These are phyloP conservation scores for Trissonchulus sp. DNA, from an alignment of 2,888 invertebrate species.

Conservation along the genomic window DNA sequence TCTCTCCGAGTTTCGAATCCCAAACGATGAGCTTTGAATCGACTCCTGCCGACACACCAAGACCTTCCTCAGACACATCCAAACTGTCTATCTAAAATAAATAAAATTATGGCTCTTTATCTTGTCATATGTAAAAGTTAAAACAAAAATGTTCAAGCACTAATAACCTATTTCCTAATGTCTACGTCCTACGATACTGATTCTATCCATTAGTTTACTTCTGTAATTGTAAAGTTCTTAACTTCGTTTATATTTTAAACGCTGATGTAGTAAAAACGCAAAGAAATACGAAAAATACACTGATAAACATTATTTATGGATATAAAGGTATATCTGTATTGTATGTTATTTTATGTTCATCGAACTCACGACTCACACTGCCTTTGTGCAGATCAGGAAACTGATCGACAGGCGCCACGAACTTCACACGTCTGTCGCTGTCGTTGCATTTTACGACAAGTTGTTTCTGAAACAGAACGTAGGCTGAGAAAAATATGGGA, in stretches of 20 bases:
- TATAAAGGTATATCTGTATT: too few relatives aligned
- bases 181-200: too few relatives aligned
- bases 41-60: constrained; percentile 63
- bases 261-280: neutral
- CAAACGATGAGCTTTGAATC: constrained; percentile 62
- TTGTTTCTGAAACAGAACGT: neutral
- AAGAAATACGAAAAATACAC: neutral
- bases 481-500: too few relatives aligned
- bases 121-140: too few relatives aligned
- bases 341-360: too few relatives aligned
- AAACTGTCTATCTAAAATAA: constrained; percentile 58
- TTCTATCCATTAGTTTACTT: too few relatives aligned
- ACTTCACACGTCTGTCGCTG: neutral
- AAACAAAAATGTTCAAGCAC: too few relatives aligned
- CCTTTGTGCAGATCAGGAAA: neutral
- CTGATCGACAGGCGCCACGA: neutral
- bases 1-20: constrained; percentile 62
- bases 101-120: neutral
- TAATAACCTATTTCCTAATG: too few relatives aligned
- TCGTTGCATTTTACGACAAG: neutral
- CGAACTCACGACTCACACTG: too few relatives aligned
- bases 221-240: neutral
- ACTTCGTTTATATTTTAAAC: neutral
- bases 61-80: constrained; percentile 61
- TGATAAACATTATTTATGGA: too few relatives aligned